Evolutionary conservation across 2,113 vertebrate genomes (phyloP).

Genomic region (Theristicus caerulescens): DNA sequence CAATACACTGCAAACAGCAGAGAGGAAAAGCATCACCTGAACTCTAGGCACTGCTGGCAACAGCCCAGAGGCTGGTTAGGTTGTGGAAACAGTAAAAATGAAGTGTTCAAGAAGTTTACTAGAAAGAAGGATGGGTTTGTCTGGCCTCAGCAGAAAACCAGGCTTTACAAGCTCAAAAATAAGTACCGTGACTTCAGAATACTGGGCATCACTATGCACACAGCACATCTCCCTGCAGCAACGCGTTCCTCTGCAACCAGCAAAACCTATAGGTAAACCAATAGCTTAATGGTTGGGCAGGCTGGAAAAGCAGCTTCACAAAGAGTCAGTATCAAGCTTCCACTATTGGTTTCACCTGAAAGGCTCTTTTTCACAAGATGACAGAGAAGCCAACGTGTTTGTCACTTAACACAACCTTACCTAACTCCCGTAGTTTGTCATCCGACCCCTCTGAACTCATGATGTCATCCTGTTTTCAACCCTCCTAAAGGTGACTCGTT

Average conservation of each 20-base stretch:
- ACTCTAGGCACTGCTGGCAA: background rate
- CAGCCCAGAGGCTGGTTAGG: background rate
- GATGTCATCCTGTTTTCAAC: conserved; percentile 47
- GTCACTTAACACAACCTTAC: background rate
- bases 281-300: background rate
- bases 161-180: background rate
- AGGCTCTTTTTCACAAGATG: conserved; percentile 5
- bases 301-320: background rate
- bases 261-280: conserved; percentile 28
- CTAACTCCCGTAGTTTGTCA: background rate
- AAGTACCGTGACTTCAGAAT: background rate
- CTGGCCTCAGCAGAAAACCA: background rate
- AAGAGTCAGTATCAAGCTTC: background rate
- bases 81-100: background rate
- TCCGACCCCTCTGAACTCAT: conserved; percentile 5
- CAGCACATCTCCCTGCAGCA: background rate
- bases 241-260: background rate
- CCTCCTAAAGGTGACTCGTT: background rate
- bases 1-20: background rate
- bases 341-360: background rate
- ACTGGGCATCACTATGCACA: background rate
- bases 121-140: background rate
- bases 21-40: background rate
- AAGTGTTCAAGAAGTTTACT: background rate
- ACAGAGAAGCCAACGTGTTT: background rate